Conservation (phyloP, 1,140 invertebrate genomes). For the Drosophila rufa region DNA sequence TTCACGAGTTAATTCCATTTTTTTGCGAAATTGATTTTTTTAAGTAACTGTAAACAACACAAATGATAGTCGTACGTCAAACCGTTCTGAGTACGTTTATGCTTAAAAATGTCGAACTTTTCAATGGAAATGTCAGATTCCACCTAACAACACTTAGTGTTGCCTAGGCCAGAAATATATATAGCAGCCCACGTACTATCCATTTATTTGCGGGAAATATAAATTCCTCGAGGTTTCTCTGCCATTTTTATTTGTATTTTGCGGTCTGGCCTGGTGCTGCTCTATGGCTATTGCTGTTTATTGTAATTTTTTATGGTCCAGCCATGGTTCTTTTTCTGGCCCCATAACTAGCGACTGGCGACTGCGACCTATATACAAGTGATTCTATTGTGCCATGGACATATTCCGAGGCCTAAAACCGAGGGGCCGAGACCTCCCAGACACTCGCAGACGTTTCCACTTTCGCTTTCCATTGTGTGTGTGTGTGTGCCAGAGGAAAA, state of each 20-base stretch:
- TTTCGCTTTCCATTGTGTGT: conserved; percentile 51
- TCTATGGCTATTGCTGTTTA: conserved; percentile 52
- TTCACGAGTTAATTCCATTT: too few relatives aligned
- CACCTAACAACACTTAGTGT: too few relatives aligned
- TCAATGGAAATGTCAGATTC: too few relatives aligned
- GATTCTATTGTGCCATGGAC: conserved; percentile 48
- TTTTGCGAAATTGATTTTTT: too few relatives aligned
- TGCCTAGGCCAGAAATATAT: too few relatives aligned
- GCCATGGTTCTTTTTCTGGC: conserved; percentile 51
- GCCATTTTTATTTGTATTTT: conserved; percentile 66
- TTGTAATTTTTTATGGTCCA: conserved; percentile 76
- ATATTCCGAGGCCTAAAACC: conserved; percentile 39
- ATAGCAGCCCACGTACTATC: too few relatives aligned
- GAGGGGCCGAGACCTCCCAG: conserved; percentile 13
- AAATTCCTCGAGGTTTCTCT: conserved; percentile 55
- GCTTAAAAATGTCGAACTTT: too few relatives aligned
- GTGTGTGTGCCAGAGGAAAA: conserved; percentile 23
- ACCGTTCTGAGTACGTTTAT: too few relatives aligned
- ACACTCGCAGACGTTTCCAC: conserved; percentile 33
- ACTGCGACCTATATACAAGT: conserved; percentile 49
- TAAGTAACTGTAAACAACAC: too few relatives aligned
- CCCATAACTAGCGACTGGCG: conserved; percentile 62
- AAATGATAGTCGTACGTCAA: too few relatives aligned
- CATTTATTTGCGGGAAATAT: conserved; percentile 64
- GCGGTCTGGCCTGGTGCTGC: conserved; percentile 35